A percentile compares a stretch with the other conserved stretches of the same genome.
These are phyloP conservation scores for Nothoprocta pentlandii DNA, from an alignment of 2,113 vertebrate genomes.

Conservation along the genomic window DNA sequence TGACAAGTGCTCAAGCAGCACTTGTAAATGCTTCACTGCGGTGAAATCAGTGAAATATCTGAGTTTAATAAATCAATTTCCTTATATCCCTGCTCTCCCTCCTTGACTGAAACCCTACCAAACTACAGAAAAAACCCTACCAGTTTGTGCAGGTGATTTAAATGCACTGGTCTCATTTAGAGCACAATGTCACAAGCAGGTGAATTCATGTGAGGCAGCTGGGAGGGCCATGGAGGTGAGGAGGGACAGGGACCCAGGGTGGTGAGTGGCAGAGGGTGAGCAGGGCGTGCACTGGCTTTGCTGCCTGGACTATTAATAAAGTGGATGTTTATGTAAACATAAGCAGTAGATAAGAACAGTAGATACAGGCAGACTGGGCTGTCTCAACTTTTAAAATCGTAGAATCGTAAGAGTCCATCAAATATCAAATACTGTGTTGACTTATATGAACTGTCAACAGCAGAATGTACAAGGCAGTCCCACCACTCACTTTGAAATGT, in stretches of 20 bases:
- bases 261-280: not conserved
- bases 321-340: not conserved
- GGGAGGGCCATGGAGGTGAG: not conserved
- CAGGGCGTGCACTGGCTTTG: not conserved
- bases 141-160: not conserved
- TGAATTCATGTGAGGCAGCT: not conserved
- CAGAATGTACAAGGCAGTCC: not conserved
- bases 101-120: accelerated
- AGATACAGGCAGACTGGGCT: not conserved
- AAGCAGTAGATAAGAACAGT: no score
- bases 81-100: not conserved
- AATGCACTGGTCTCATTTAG: accelerated
- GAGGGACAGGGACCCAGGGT: not conserved
- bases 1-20: not conserved
- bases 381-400: not conserved
- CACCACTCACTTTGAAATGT: not conserved
- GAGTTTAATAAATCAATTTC: not conserved
- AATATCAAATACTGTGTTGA: not conserved
- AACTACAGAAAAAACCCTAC: not conserved
- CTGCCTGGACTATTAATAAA: not conserved
- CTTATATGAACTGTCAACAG: not conserved
- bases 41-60: not conserved
- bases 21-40: not conserved
- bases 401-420: not conserved
- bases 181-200: not conserved